A percentile compares a stretch with the other conserved stretches of the same genome.
Evolutionary conservation across 2,888 invertebrate genomes (phyloP).

Genomic region (Agrochola circellaris): DNA sequence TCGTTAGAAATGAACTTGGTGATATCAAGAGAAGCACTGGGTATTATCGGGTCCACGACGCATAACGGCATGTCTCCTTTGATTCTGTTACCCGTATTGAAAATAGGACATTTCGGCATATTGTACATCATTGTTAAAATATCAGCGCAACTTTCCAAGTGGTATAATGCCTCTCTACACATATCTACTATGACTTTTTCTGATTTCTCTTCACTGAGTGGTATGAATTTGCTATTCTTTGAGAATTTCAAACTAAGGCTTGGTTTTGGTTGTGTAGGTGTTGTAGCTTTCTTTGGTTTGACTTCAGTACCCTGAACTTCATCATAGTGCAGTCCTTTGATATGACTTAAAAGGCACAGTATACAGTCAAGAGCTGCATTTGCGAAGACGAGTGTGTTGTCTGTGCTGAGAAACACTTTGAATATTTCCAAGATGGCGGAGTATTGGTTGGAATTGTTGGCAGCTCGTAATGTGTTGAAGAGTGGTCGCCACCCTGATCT

Average conservation of each 20-base stretch:
- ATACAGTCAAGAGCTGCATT: slow-evolving; percentile 98
- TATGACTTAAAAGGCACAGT: slow-evolving; percentile 95
- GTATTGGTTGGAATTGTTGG: slow-evolving; percentile 93
- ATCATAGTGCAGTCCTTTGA: slow-evolving; percentile 93
- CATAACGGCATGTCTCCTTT: slow-evolving; percentile 94
- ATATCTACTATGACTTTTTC: slow-evolving; percentile 90
- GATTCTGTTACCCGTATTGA: slow-evolving; percentile 96
- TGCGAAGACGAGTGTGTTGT: slow-evolving; percentile 97
- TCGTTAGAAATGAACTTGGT: slow-evolving; percentile 93
- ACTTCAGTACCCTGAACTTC: slow-evolving; percentile 88
- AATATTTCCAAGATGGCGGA: slow-evolving; percentile 97
- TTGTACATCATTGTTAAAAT: slow-evolving; percentile 97
- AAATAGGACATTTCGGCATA: slow-evolving; percentile 98
- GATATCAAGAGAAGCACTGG: slow-evolving; percentile 92
- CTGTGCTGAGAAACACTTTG: slow-evolving; percentile 97
- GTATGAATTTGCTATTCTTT: slow-evolving; percentile 88
- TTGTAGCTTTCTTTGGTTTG: slow-evolving; percentile 81
- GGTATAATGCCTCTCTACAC: slow-evolving; percentile 95
- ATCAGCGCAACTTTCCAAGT: slow-evolving; percentile 96
- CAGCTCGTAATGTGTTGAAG: slow-evolving; percentile 97
- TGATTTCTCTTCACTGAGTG: slow-evolving; percentile 86
- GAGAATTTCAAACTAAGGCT: slow-evolving; percentile 85
- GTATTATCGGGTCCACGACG: slow-evolving; percentile 96
- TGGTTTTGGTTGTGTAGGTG: slow-evolving; percentile 81
- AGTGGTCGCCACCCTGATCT: slow-evolving; percentile 98